Conservation (phyloP, 2,797 vertebrate genomes). For the Gastrophryne carolinensis region DNA sequence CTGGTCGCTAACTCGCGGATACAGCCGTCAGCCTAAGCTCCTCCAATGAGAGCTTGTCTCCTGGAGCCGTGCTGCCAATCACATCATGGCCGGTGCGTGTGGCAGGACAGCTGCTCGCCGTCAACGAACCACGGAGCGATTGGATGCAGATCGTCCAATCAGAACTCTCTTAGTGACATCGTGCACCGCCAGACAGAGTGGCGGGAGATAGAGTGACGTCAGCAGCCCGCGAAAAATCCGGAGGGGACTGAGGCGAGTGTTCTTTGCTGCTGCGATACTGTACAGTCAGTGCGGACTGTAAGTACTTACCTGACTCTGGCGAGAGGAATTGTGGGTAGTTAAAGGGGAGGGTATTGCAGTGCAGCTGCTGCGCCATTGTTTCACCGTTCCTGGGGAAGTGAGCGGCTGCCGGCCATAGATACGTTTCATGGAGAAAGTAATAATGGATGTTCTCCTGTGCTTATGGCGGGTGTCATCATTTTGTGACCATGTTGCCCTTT, state of each 20-base stretch:
- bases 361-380: too few species aligned
- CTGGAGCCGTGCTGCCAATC: too few species aligned
- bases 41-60: neutral
- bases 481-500: too few species aligned
- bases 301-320: too few species aligned
- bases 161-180: neutral
- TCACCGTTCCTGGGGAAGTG: too few species aligned
- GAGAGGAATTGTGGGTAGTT: too few species aligned
- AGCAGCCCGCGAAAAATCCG: neutral
- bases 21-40: neutral
- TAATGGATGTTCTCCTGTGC: too few species aligned
- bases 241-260: neutral
- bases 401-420: too few species aligned
- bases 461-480: too few species aligned
- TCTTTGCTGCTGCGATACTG: neutral
- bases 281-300: neutral
- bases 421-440: too few species aligned
- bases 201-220: slow-evolving; percentile 16
- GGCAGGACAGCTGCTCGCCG: neutral
- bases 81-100: neutral
- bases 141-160: neutral
- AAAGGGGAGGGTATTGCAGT: too few species aligned
- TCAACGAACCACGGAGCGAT: neutral
- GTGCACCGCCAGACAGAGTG: neutral
- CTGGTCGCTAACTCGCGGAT: neutral